Evolutionary conservation across 2,113 vertebrate genomes (phyloP).

Genomic region (Burhinus oedicnemus): DNA sequence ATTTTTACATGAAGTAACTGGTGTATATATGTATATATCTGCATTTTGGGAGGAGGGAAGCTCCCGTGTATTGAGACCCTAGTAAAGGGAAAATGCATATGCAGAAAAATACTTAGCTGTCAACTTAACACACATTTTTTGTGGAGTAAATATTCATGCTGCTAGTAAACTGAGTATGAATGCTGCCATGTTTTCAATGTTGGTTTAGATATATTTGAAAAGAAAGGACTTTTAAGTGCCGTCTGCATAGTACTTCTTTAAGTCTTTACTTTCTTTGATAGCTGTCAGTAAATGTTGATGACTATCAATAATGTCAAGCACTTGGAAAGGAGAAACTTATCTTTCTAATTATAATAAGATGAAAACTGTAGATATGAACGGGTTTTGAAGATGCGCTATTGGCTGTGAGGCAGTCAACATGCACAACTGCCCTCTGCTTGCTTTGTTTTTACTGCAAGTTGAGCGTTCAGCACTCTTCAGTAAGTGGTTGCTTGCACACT

Average conservation of each 20-base stretch:
- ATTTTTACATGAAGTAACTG: background rate
- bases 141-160: background rate
- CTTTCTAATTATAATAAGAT: background rate
- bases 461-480: background rate
- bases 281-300: background rate
- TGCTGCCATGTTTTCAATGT: background rate
- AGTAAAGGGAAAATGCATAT: background rate
- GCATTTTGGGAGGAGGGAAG: background rate
- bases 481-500: background rate
- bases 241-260: background rate
- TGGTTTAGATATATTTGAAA: background rate
- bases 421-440: background rate
- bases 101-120: background rate
- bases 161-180: background rate
- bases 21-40: background rate
- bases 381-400: background rate
- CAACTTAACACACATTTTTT: background rate
- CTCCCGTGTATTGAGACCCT: background rate
- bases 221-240: background rate
- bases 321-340: background rate
- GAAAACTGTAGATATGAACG: background rate
- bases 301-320: background rate
- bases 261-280: background rate
- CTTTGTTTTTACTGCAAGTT: background rate
- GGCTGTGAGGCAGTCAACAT: background rate